Conservation (phyloP, 2,797 vertebrate species). For the Poeciliopsis gracilis region DNA sequence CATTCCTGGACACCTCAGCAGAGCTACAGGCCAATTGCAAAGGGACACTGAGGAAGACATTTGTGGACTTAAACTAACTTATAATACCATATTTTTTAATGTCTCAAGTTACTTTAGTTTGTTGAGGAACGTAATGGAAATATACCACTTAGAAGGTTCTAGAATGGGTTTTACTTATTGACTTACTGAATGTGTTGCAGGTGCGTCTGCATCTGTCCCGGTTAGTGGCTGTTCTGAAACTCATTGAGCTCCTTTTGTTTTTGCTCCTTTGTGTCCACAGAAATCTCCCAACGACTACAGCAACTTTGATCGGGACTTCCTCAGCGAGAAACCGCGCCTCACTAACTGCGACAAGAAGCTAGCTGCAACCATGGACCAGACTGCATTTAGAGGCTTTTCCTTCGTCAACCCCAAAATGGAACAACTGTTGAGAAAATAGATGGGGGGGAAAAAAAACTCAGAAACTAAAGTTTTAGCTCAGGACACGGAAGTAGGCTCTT, state of each 20-base stretch:
- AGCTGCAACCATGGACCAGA: slow-evolving; percentile 96
- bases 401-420: slow-evolving; percentile 95
- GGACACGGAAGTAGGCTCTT: slow-evolving; percentile 1
- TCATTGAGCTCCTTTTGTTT: slow-evolving; percentile 17
- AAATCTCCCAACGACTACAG: slow-evolving; percentile 91
- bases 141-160: background rate
- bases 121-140: background rate
- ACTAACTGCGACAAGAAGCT: slow-evolving; percentile 94
- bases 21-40: background rate
- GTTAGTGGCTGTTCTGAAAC: slow-evolving; percentile 11
- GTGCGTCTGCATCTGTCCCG: background rate
- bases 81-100: background rate
- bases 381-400: slow-evolving; percentile 91
- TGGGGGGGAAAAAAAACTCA: slow-evolving; percentile 11
- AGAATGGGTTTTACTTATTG: background rate
- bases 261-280: slow-evolving; percentile 71
- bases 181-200: background rate
- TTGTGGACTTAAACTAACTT: background rate
- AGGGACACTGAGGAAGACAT: background rate
- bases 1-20: background rate
- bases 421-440: slow-evolving; percentile 83
- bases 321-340: slow-evolving; percentile 92
- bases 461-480: background rate
- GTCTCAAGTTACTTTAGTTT: background rate
- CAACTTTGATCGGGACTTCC: slow-evolving; percentile 98